A percentile compares a stretch with the other conserved stretches of the same genome.
Evolutionary conservation across 2,113 vertebrate genomes (phyloP).

Genomic region (Echinops telfairi): DNA sequence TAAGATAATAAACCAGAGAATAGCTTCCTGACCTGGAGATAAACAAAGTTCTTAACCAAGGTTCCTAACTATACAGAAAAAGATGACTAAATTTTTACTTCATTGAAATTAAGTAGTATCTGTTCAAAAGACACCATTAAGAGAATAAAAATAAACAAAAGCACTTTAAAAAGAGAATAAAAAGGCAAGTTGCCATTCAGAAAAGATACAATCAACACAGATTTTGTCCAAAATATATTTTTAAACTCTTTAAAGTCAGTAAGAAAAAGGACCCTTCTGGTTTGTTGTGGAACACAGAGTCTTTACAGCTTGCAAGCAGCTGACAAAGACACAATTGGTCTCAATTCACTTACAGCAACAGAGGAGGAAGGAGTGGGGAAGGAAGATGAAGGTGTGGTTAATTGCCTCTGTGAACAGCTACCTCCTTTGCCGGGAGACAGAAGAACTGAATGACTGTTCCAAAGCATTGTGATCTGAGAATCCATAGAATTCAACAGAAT

Average conservation of each 20-base stretch:
- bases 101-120: slow-evolving; percentile 41
- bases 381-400: background rate
- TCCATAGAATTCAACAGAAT: background rate
- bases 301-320: background rate
- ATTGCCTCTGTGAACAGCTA: background rate
- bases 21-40: slow-evolving; percentile 3
- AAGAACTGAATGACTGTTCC: background rate
- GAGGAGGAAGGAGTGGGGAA: background rate
- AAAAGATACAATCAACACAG: background rate
- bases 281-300: background rate
- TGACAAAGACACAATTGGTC: too few relatives aligned
- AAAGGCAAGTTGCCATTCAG: too few relatives aligned
- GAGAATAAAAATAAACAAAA: background rate
- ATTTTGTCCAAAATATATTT: background rate
- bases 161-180: too few relatives aligned
- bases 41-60: slow-evolving; percentile 23
- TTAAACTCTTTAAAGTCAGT: background rate
- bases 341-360: too few relatives aligned
- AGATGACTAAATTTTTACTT: background rate
- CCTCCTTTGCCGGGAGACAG: background rate
- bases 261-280: background rate
- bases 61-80: slow-evolving; percentile 13
- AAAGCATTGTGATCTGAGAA: background rate
- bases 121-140: slow-evolving; percentile 23
- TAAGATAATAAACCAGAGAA: slow-evolving; percentile 7